Conservation (phyloP, 2,113 vertebrate species). For the Benitochromis conjunctus region DNA sequence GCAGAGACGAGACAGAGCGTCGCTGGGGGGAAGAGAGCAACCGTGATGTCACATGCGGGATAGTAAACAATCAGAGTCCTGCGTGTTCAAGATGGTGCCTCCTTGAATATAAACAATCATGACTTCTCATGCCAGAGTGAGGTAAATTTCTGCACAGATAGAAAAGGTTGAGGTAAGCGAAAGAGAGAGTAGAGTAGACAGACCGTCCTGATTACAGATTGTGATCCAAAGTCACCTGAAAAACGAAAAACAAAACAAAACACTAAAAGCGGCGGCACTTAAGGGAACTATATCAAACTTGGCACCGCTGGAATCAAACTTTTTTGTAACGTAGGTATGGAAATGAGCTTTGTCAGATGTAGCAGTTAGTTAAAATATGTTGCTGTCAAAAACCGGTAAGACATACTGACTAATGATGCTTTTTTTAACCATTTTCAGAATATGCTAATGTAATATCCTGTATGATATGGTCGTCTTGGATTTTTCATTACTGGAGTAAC, state of each 20-base stretch:
- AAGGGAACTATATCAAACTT: neutral
- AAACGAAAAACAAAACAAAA: neutral
- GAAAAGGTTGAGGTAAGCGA: constrained; percentile 23
- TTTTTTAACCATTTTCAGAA: neutral
- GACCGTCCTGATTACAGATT: constrained; percentile 22
- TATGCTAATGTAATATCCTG: neutral
- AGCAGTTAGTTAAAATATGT: neutral
- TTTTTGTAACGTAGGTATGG: neutral
- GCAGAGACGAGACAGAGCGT: constrained; percentile 1
- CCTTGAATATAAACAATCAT: constrained; percentile 67
- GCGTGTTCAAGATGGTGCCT: constrained; percentile 65
- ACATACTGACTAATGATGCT: neutral
- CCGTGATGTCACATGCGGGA: constrained; percentile 34
- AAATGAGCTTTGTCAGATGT: neutral
- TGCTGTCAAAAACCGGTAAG: neutral
- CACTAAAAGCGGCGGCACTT: neutral
- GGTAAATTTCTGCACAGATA: constrained; percentile 49
- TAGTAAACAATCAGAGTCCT: constrained; percentile 62
- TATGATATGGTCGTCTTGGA: neutral
- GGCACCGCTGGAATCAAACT: neutral
- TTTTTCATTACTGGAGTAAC: neutral
- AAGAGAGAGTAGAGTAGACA: neutral
- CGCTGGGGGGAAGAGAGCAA: neutral
- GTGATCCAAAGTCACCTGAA: constrained; percentile 5
- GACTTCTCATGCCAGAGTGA: constrained; percentile 34